Evolutionary conservation across 2,797 vertebrate species (phyloP).

Genomic region (Myotis vivesi): DNA sequence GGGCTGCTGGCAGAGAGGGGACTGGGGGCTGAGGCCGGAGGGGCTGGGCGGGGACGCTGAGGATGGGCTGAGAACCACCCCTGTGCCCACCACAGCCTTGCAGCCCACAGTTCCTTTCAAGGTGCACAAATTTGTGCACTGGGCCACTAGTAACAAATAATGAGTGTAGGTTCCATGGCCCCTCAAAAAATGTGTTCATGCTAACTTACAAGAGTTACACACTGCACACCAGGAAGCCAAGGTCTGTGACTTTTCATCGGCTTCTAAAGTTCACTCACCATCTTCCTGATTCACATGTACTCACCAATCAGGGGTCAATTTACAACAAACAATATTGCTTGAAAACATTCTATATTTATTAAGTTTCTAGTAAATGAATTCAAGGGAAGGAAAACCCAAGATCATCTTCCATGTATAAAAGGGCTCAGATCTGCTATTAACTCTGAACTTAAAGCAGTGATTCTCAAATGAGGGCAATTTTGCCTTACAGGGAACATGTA

Average conservation of each 20-base stretch:
- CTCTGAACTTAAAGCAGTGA: background rate
- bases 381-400: background rate
- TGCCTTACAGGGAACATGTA: background rate
- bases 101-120: too few relatives aligned
- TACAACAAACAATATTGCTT: background rate
- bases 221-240: background rate
- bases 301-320: background rate
- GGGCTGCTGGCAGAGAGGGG: too few relatives aligned
- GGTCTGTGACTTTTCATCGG: background rate
- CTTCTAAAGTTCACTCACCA: background rate
- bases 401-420: background rate
- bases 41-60: too few relatives aligned
- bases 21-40: too few relatives aligned
- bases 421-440: background rate
- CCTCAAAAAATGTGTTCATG: background rate
- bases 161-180: background rate
- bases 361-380: conserved; percentile 1
- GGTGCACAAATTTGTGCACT: too few relatives aligned
- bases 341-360: conserved; percentile 8
- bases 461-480: conserved; percentile 5
- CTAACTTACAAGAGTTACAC: background rate
- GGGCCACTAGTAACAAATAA: background rate
- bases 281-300: conserved; percentile 11
- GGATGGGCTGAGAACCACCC: too few relatives aligned
- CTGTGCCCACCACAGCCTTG: too few relatives aligned